Conservation (phyloP, 1,140 invertebrate genomes). For the Liolophura sinensis region DNA sequence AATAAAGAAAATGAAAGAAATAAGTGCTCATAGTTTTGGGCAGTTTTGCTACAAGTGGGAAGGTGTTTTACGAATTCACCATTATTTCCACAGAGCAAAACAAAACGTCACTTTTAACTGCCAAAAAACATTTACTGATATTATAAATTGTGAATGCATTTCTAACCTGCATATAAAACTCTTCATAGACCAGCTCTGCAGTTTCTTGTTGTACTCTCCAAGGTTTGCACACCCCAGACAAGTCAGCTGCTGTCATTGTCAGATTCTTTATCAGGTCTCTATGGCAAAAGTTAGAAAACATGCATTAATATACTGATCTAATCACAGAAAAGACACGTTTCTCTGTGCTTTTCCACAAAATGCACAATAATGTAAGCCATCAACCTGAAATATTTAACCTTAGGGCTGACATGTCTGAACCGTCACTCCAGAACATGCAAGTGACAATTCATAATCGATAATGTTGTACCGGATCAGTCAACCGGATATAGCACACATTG, state of each 20-base stretch:
- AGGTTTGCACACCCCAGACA: constrained; percentile 40
- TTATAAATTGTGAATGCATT: not conserved
- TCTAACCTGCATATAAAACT: constrained; percentile 42
- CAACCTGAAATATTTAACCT: too few species aligned
- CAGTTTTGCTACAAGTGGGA: not conserved
- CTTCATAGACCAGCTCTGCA: constrained; percentile 35
- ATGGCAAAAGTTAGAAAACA: not conserved
- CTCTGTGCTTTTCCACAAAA: too few species aligned
- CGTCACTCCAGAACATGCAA: too few species aligned
- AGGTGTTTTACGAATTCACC: not conserved
- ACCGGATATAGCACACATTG: too few species aligned
- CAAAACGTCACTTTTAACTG: not conserved
- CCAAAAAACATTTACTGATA: not conserved
- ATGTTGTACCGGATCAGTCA: too few species aligned
- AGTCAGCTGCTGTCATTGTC: constrained; percentile 40
- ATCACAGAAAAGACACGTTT: too few species aligned
- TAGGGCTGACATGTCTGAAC: too few species aligned
- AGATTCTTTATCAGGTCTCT: constrained; percentile 13
- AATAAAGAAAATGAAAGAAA: too few species aligned
- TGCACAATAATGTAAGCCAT: too few species aligned
- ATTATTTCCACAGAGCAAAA: not conserved
- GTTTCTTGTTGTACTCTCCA: constrained; percentile 36
- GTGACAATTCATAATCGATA: too few species aligned
- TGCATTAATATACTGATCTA: too few species aligned
- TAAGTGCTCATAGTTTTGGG: too few species aligned